Base-by-base conservation (phyloP, 92 coral and sea anemone species). In the Meandrina meandrites region DNA sequence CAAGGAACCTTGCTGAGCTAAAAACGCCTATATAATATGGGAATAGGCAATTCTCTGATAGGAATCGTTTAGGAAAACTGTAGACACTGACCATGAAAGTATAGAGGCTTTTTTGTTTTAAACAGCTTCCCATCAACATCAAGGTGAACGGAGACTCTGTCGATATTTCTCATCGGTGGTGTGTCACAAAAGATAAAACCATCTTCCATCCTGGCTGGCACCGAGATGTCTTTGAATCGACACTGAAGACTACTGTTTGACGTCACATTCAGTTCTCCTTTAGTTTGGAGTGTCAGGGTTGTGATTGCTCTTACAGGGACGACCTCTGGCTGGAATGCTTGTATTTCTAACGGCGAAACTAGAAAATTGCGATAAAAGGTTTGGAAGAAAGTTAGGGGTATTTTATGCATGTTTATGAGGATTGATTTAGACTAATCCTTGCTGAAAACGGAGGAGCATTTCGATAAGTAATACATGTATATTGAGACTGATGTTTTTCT, bases 61-160 rank as follows among this genome's bases (percentile, higher is more conserved):
- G n/a, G n/a, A n/a, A n/a, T n/a, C n/a, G n/a, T n/a, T n/a, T n/a
- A n/a, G n/a, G n/a, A 18, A 13, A 53, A 53, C 58, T 1, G 51
- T 34, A 0, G 18, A 1, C 5, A 79, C 93, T 51, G 35, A 91
- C 94, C 92, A 84, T 91, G 90, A 36, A 91, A 85, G 35, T 88
- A 91, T 6, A 91, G 86, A 11, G 94, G 94, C 37, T 75, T 91
- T 76, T 89, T 91, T 31, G 94, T 88, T 70, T 91, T 91, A 79
- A 83, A 86, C 8, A 91, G 78, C 64, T 88, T 80, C 16, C 92
- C 94, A 30, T 89, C 94, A 50, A 89, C 90, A 35, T 91, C 94
- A 75, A 91, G 88, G 36, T 89, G 89, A 4, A 91, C 83, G 8
- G 87, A 82, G 51, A 87, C 92, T 86, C 72, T 85, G 13, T 89